Evolutionary conservation across 2,888 invertebrate species (phyloP).

Genomic region (Patella ulyssiponensis): DNA sequence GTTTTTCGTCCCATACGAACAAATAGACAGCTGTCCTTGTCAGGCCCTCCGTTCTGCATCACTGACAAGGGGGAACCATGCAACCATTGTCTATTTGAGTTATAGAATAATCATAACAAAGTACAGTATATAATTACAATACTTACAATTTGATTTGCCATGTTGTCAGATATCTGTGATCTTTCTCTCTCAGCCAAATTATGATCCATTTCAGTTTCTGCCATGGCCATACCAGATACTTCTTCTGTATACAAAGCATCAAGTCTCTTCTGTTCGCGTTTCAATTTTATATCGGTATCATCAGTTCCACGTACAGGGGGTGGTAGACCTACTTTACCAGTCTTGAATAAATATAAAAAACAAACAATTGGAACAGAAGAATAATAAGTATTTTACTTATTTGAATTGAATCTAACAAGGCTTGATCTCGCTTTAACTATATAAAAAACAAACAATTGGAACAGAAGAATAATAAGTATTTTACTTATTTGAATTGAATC

Average conservation of each 20-base stretch:
- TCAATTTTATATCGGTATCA: conserved; percentile 46
- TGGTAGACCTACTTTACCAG: conserved; percentile 60
- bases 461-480: too few species aligned
- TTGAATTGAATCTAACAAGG: too few species aligned
- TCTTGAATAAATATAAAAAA: conserved; percentile 41
- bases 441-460: not conserved
- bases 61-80: too few species aligned
- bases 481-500: too few species aligned
- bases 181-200: conserved; percentile 51
- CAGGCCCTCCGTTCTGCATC: too few species aligned
- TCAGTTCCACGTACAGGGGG: conserved; percentile 49
- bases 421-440: too few species aligned
- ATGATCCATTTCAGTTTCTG: conserved; percentile 51
- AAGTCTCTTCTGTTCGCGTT: conserved; percentile 55
- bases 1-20: too few species aligned
- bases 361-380: not conserved
- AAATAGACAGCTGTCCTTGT: too few species aligned
- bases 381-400: too few species aligned
- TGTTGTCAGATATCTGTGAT: conserved; percentile 51
- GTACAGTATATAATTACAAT: not conserved
- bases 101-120: too few species aligned
- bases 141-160: conserved; percentile 62
- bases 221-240: conserved; percentile 51
- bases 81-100: too few species aligned
- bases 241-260: conserved; percentile 58